Evolutionary conservation across 1,140 invertebrate species (phyloP).

Genomic region (Trissolcus basalis): DNA sequence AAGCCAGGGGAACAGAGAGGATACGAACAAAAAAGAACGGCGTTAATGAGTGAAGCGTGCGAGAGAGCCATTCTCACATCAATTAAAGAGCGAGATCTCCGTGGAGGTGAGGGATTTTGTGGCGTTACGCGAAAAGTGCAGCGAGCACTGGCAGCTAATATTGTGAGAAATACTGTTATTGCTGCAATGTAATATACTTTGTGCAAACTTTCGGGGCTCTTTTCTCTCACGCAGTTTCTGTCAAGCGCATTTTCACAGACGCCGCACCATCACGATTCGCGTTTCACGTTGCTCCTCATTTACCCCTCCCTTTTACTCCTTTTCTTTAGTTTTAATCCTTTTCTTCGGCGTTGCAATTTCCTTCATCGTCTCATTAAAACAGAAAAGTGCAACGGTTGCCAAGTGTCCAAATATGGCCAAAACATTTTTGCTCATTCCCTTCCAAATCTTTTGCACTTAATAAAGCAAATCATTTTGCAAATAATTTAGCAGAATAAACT

Average conservation of each 20-base stretch:
- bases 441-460: too few relatives aligned
- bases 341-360: constrained; percentile 28
- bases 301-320: too few relatives aligned
- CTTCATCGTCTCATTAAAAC: constrained; percentile 7
- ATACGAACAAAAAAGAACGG: not conserved
- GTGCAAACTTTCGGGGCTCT: constrained; percentile 56
- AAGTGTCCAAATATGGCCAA: too few relatives aligned
- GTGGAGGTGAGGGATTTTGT: constrained; percentile 38
- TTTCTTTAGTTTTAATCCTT: not conserved
- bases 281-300: not conserved
- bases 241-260: constrained; percentile 36
- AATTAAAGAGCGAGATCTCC: constrained; percentile 59
- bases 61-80: constrained; percentile 40
- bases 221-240: constrained; percentile 8
- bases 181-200: constrained; percentile 67
- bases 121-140: constrained; percentile 21
- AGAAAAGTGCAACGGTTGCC: too few relatives aligned
- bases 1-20: not conserved
- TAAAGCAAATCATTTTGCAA: too few relatives aligned
- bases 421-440: too few relatives aligned
- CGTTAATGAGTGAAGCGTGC: constrained; percentile 22
- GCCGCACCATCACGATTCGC: not conserved
- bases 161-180: constrained; percentile 73
- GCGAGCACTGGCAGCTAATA: constrained; percentile 65
- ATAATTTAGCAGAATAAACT: too few relatives aligned